phyloP scores from a whole-genome alignment of 2,888 invertebrate species.

The Mimachlamys varia region DNA sequence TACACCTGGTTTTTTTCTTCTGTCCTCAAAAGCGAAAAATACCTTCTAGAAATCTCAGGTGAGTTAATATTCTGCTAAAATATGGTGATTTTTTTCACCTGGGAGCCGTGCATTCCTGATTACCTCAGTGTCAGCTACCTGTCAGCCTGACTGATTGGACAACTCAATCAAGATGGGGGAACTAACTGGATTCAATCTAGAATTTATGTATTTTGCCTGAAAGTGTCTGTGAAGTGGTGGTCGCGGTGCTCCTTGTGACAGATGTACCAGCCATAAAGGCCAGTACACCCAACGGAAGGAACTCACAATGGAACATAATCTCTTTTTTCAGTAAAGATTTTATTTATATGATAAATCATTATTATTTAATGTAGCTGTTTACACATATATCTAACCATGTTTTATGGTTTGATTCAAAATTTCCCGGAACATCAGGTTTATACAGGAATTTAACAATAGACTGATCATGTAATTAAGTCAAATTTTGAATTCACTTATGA shows the following conservation, averaged over 20 bases:
- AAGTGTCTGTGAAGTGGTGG: not conserved
- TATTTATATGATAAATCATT: not conserved
- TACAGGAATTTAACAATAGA: not conserved
- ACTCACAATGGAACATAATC: not conserved
- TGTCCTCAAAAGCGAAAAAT: not conserved
- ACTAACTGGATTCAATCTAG: conserved; percentile 9
- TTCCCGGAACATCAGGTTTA: not conserved
- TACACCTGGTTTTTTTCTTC: not conserved
- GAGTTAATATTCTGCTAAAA: not conserved
- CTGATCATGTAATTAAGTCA: not conserved
- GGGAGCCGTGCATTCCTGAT: conserved; percentile 17
- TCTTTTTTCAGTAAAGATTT: not conserved
- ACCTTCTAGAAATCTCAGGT: conserved; percentile 5
- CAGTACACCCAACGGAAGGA: not conserved
- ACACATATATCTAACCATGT: not conserved
- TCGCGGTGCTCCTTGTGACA: not conserved
- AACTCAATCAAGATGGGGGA: conserved; percentile 28
- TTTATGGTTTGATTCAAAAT: not conserved
- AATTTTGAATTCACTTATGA: not conserved
- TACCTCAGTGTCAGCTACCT: not conserved
- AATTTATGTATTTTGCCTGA: conserved; percentile 14
- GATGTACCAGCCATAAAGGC: not conserved
- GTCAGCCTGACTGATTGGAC: conserved; percentile 20
- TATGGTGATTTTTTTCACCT: conserved; percentile 32
- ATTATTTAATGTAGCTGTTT: not conserved